Evolutionary conservation across 1,140 invertebrate species (phyloP), one percentile per base, ranked within the genome.

Genomic region (Leptopilina boulardi): DNA sequence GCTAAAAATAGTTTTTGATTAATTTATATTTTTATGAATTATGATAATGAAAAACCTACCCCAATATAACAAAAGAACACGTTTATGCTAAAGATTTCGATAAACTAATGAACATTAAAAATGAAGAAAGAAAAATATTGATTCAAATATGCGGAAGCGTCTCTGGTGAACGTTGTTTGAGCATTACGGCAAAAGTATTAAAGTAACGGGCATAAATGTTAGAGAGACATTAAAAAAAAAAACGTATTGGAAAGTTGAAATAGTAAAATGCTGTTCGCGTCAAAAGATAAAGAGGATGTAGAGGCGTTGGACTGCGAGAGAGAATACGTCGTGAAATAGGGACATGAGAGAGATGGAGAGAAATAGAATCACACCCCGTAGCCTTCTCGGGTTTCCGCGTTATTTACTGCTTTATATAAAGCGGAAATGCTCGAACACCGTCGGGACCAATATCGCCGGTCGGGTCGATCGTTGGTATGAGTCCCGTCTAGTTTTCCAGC

Each of bases 381-480:
- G 71, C 74, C 71, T 75, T 73, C 77, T 42, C 44, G 70, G 38
- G 59, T 77, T 82, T 80, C 76, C 72, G 56, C 38, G 71, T 83
- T 82, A 85, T 85, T 81, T 81, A 85, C 73, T 80, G 74, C 79
- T 42, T 56, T 56, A 54, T 80, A 77, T 78, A 71, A 44, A 54
- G 70, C 47, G 51, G 66, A 79, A 80, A 77, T 73, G 72, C 75
- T 78, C 76, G 21, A 66, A 66, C 13, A 30, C 59, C 26, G 26
- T 3, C 23, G 70, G 75, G 66, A 70, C 73, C 70, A 82, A 80
- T 83, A 80, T 83, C 77, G 80, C 79, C 71, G 15, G 26, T 30
- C 26, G 59, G 23, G 23, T 66, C 59, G 59, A 66, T 30, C 59
- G 59, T 26, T 66, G 23, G 23, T 66, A 30, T 26, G 23, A 66